Evolutionary conservation across 64 coral and sea anemone species (phyloP).

Genomic region (Trachythela sp.): DNA sequence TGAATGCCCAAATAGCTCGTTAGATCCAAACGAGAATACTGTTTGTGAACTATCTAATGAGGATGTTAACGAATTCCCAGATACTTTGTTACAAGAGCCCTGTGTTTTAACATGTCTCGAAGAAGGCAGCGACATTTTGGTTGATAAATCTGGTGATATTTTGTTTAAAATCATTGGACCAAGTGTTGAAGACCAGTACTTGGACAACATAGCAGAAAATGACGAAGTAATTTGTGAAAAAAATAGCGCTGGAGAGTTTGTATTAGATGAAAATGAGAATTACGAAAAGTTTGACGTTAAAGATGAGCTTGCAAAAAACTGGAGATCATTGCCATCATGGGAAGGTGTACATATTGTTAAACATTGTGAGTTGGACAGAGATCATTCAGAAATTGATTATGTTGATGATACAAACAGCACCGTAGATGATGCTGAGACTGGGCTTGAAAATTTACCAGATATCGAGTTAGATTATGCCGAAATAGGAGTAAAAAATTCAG

Average conservation of each 20-base stretch:
- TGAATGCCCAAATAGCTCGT: too few relatives aligned
- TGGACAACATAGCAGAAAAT: background rate
- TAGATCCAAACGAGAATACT: too few relatives aligned
- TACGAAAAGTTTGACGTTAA: background rate
- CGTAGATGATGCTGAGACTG: background rate
- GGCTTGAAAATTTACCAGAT: background rate
- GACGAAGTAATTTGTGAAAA: background rate
- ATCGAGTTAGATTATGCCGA: background rate
- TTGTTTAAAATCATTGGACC: constrained; percentile 1
- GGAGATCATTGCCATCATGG: background rate
- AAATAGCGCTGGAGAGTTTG: background rate
- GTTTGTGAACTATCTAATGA: too few relatives aligned
- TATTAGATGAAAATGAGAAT: constrained; percentile 28
- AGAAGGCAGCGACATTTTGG: background rate
- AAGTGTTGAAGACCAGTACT: background rate
- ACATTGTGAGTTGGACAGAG: background rate
- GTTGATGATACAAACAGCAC: background rate
- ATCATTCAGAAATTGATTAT: background rate
- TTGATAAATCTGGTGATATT: constrained; percentile 25
- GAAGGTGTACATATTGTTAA: background rate
- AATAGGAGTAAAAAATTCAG: background rate
- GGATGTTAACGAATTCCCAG: too few relatives aligned
- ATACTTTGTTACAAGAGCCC: background rate
- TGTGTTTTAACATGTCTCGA: background rate
- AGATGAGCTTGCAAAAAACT: background rate